Base-by-base conservation (phyloP, 2,113 vertebrate species). In the Sinocyclocheilus anshuiensis region DNA sequence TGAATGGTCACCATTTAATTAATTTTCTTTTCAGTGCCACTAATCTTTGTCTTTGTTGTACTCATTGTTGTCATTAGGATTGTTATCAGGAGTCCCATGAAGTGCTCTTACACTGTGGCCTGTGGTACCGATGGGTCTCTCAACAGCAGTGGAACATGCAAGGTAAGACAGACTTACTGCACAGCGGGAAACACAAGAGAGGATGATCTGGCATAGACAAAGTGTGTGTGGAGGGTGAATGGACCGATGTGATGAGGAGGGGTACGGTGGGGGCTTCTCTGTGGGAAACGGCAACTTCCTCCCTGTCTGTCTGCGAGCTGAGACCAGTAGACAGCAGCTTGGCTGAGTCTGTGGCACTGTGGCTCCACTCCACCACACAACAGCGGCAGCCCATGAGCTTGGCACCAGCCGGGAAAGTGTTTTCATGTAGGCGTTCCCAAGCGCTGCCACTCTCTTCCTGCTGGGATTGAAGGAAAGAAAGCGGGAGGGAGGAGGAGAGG, bases 271-370 rank as follows among this genome's bases (percentile, higher is more conserved):
- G 77, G 20, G 87, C 83, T 78, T 88, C 87, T 89, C 88, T 92
- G 91, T 93, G 92, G 93, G 93, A 92, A 93, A 91, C 87, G 36
- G 53, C 85, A 83, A 91, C 90, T 92, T 92, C 87, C 87, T 88
- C 87, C 86, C 89, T 88, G 89, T 91, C 91, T 92, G 90, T 90
- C 90, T 92, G 83, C 4, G 61, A 90, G 86, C 48, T n/a, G 72
- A 87, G 83, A 74, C 67, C 74, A 86, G 90, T 22, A 86, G 71
- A 81, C 85, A 82, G 81, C 76, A 87, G 88, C 84, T 89, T 92
- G 91, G 90, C 90, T 89, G 85, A 80, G 81, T 53, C 33, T 77
- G 69, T 88, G 87, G 83, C 77, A 84, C 86, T 72, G 65, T 77
- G 74, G 84, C 85, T 90, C 82, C 53, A 78, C 87, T 88, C 84